Conservation (phyloP, 1,140 invertebrate species). For the Zaprionus africanus region DNA sequence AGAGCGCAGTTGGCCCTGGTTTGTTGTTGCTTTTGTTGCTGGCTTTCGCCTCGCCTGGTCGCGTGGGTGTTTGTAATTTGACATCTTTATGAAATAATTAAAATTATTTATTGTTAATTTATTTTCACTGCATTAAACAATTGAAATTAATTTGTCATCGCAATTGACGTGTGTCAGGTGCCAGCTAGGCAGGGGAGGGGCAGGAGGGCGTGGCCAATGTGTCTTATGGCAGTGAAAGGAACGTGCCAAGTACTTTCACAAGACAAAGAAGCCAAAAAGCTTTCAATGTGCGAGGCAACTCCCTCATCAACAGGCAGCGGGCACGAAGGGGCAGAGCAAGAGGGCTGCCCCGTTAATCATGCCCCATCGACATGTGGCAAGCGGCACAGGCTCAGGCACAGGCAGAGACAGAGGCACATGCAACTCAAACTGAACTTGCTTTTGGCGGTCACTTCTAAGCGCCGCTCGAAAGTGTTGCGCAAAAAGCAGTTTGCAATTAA, state of each 20-base stretch:
- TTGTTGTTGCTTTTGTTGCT: constrained; percentile 24
- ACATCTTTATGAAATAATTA: constrained; percentile 83
- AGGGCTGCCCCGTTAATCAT: constrained; percentile 72
- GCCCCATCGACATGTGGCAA: constrained; percentile 70
- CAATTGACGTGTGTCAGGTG: constrained; percentile 48
- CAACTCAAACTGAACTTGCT: constrained; percentile 7
- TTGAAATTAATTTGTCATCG: constrained; percentile 79
- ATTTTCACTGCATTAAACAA: constrained; percentile 73
- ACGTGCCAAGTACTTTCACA: constrained; percentile 65
- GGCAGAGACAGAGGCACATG: constrained; percentile 1
- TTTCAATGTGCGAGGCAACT: neutral
- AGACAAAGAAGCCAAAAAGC: constrained; percentile 38
- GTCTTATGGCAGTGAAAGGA: constrained; percentile 61
- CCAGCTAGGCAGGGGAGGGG: too few species aligned
- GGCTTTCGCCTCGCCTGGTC: constrained; percentile 54
- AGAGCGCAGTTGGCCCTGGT: constrained; percentile 25
- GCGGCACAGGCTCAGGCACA: neutral
- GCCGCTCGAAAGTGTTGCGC: constrained; percentile 78
- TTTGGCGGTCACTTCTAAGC: constrained; percentile 82
- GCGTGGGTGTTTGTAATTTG: constrained; percentile 79
- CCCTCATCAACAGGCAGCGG: neutral
- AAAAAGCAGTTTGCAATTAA: constrained; percentile 80
- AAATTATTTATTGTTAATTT: constrained; percentile 84
- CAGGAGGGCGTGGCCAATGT: constrained; percentile 31
- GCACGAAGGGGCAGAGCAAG: neutral